Conservation (phyloP, 2,113 vertebrate species). For the Oryctolagus cuniculus region DNA sequence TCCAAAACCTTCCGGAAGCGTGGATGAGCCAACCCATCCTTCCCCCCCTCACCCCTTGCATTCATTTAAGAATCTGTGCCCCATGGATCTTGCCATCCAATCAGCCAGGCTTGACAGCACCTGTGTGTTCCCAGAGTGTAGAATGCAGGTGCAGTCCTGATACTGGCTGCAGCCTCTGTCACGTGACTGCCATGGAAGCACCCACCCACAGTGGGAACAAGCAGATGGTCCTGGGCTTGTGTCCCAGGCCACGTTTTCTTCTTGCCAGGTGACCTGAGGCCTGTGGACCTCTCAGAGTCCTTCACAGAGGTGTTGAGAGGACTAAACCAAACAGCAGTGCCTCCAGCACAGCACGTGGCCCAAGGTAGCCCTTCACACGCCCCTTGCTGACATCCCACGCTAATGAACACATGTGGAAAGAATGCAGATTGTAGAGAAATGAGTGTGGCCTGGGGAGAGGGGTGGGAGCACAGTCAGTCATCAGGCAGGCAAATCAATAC, state of each 20-base stretch:
- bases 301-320: neutral
- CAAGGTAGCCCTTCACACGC: neutral
- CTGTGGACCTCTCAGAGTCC: neutral
- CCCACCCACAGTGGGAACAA: neutral
- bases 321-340: neutral
- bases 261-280: neutral
- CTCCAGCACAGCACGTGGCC: neutral
- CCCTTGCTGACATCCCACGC: neutral
- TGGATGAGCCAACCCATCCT: neutral
- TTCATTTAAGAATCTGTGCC: neutral
- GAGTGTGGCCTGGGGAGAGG: neutral
- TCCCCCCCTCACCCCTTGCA: neutral
- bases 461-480: neutral
- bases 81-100: neutral
- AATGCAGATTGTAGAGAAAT: neutral
- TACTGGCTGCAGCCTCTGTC: neutral
- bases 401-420: neutral
- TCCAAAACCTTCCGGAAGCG: neutral
- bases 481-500: neutral
- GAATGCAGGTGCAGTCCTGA: neutral
- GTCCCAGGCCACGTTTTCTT: neutral
- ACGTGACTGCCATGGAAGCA: neutral
- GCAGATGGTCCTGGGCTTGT: neutral
- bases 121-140: neutral
- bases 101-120: neutral